Evolutionary conservation across 2,888 invertebrate species (phyloP), one percentile per base, ranked within the genome.

Genomic region (Tetragonisca angustula): DNA sequence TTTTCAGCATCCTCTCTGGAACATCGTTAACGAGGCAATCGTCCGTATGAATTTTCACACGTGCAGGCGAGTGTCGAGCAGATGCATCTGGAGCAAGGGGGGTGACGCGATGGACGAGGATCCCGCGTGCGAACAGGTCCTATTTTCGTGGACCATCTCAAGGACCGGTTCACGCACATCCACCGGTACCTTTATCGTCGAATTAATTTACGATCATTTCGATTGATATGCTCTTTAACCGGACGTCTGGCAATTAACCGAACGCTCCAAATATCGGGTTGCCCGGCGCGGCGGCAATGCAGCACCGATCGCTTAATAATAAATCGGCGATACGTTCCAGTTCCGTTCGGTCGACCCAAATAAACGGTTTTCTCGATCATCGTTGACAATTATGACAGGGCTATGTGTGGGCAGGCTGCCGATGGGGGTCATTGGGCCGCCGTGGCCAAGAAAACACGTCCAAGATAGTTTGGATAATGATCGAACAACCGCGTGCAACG

Each of bases 311-410:
- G 82, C 76, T 88, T 84, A 80, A 88, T 88, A 87, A 88, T 86
- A 88, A 89, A 89, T 87, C 87, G 83, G 36, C 83, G 84, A 72
- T 81, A 88, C 78, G 72, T 85, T 79, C 88, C 88, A 84, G 86
- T 89, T 88, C 82, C 87, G 87, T 76, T 68, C 64, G 69, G 65
- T 49, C 81, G 88, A 85, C 88, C 88, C 80, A 83, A 87, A 88
- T 89, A 87, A 79, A 81, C 81, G 62, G 71, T 84, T 79, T 81
- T 72, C 76, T 82, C 78, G 84, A 79, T 83, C 86, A 43, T 69
- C 86, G 86, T 68, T 89, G 88, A 89, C 89, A 88, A 88, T 88
- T 89, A 89, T 83, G 88, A 88, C 84, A 83, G 80, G 52, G 24
- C 49, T 62, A 43, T 43, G 75, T 61, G 76, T 77, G 69, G 79